Evolutionary conservation across 2,113 vertebrate species (phyloP), one percentile per base, ranked within the genome.

Genomic region (Carassius gibelio): DNA sequence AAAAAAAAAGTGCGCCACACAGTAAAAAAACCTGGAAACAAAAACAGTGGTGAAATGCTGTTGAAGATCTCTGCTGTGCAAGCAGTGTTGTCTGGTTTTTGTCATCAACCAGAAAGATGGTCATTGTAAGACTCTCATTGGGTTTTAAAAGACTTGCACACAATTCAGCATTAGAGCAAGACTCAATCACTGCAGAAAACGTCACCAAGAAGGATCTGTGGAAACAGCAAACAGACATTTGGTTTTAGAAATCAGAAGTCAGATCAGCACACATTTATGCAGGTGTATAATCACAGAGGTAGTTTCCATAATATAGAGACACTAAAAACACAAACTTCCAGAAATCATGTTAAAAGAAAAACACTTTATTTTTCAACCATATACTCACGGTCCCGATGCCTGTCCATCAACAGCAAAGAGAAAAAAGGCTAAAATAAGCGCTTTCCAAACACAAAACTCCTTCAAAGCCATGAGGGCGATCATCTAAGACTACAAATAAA

Each of bases 181-280:
- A 87, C 77, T 93, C 89, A 21, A 94, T 89, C 52, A 91, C 68
- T 0, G 92, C 91, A 81, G 94, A 92, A 74, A 94, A 68, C 19
- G 90, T 87, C 13, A 94, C 92, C 66, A 92, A 85, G 88, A 86
- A 89, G 42, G 38, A 72, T 23, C 88, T 89, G 75, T 21, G 50
- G 50, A 52, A 52, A 52, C 26, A 26, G 26, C 26, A 26, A 4
- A 50, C 3, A 26, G 0, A 26, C 26, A 26, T 26, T 26, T 26
- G 26, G 26, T 26, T 4, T 14, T 42, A 7, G 4, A 4, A 42
- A 42, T 42, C 26, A 26, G 26, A 26, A 26, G 26, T 26, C 26
- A 26, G 1, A 30, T 50, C 48, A 50, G 9, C 48, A 13, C 3
- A 48, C 10, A 4, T 50, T 50, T 26, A 26, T 26, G 26, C 26